Conservation (phyloP, 1,140 invertebrate genomes). For the Eurosta solidaginis region DNA sequence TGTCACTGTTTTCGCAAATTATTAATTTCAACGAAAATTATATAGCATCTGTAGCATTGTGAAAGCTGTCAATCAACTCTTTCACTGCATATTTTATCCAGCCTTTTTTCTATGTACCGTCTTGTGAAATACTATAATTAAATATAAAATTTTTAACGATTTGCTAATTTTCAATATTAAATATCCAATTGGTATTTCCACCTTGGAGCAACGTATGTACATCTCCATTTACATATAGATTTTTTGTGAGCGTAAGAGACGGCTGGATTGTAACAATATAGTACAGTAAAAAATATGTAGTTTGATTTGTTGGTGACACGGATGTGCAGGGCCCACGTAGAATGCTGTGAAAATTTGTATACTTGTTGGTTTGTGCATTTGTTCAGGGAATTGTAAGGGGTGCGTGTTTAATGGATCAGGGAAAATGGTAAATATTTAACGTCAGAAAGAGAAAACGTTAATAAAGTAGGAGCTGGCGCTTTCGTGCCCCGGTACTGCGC, state of each 20-base stretch:
- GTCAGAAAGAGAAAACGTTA: slow-evolving; percentile 14
- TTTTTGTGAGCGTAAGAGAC: slow-evolving; percentile 8
- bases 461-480: not conserved
- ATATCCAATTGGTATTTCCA: slow-evolving; percentile 14
- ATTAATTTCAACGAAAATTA: no score
- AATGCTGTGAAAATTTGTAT: not conserved
- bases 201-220: not conserved
- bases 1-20: no score
- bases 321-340: slow-evolving; percentile 8
- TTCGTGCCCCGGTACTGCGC: not conserved
- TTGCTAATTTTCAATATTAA: not conserved
- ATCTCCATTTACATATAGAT: not conserved
- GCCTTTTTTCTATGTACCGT: no score
- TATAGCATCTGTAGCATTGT: not conserved
- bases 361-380: not conserved
- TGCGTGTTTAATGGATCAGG: not conserved
- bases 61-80: not conserved
- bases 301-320: not conserved
- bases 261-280: not conserved
- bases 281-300: not conserved
- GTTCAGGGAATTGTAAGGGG: not conserved
- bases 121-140: no score
- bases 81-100: not conserved
- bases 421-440: not conserved
- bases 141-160: not conserved